Percentiles rank a stretch among this genome's conserved stretches.
Evolutionary conservation across 2,113 vertebrate species (phyloP).

Genomic region (Myxocyprinus asiaticus): DNA sequence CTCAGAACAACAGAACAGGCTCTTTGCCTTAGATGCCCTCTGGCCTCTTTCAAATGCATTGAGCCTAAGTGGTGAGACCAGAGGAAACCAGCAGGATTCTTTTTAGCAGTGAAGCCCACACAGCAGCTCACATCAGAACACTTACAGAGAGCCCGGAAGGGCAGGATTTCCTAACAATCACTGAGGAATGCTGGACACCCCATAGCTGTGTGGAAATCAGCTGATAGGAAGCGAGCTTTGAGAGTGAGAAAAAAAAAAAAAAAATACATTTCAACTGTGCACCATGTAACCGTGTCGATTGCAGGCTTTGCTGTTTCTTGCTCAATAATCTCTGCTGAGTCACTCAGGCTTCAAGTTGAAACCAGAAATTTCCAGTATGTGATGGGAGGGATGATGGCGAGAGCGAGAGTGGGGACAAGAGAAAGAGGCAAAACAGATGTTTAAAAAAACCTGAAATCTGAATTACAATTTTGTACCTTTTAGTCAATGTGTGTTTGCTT

Average conservation of each 20-base stretch:
- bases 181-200: conserved; percentile 41
- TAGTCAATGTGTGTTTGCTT: too few relatives aligned
- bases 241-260: not conserved
- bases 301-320: not conserved
- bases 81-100: conserved; percentile 22
- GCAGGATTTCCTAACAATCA: conserved; percentile 49
- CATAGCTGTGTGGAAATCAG: conserved; percentile 26
- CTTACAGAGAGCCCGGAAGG: conserved; percentile 43
- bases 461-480: too few relatives aligned
- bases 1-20: not conserved
- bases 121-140: conserved; percentile 39
- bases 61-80: conserved; percentile 15
- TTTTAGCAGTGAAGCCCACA: conserved; percentile 23
- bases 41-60: conserved; percentile 12
- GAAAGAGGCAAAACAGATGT: not conserved
- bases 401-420: not conserved
- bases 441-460: too few relatives aligned
- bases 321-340: conserved; percentile 28
- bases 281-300: not conserved
- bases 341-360: not conserved
- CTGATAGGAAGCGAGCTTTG: conserved; percentile 33
- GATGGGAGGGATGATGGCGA: not conserved
- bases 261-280: not conserved
- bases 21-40: not conserved
- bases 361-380: not conserved